These are phyloP conservation scores for Heteromormyrus szaboi DNA, from an alignment of 2,797 vertebrate genomes.

Conservation along the genomic window DNA sequence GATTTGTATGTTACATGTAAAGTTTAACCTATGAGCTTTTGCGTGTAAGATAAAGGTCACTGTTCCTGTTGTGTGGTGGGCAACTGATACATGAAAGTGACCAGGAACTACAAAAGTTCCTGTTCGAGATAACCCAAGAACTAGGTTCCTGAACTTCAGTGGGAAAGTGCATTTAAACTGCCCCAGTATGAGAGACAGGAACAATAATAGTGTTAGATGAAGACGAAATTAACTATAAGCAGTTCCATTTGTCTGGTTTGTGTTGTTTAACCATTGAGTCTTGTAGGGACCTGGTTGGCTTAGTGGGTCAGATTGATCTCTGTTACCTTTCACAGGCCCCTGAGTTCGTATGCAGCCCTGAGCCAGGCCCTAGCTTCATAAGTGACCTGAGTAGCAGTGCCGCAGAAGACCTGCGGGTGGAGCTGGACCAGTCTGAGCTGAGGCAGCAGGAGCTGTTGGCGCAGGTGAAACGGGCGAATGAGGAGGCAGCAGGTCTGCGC, in stretches of 20 bases:
- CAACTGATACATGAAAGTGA: not conserved
- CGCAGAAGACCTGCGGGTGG: conserved; percentile 77
- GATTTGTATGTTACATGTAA: not conserved
- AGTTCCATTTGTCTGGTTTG: not conserved
- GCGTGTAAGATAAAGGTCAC: not conserved
- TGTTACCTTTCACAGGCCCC: conserved; percentile 55
- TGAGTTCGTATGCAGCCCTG: conserved; percentile 68
- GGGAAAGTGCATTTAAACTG: not conserved
- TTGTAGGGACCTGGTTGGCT: not conserved
- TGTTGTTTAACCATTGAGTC: not conserved
- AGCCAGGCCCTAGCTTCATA: conserved; percentile 65
- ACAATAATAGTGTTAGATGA: not conserved
- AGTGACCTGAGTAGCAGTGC: conserved; percentile 61
- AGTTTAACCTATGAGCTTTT: not conserved
- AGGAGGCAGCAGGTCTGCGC: conserved; percentile 56
- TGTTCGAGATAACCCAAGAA: not conserved
- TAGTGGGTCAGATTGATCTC: not conserved
- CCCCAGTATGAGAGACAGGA: not conserved
- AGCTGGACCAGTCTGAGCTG: conserved; percentile 82
- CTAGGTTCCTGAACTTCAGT: not conserved
- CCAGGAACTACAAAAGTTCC: not conserved
- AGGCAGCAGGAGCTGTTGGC: conserved; percentile 71
- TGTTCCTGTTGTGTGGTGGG: not conserved
- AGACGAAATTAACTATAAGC: not conserved
- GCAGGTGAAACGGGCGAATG: conserved; percentile 42